Conservation (phyloP, 2,888 invertebrate genomes). For the Tribolium freemani region DNA sequence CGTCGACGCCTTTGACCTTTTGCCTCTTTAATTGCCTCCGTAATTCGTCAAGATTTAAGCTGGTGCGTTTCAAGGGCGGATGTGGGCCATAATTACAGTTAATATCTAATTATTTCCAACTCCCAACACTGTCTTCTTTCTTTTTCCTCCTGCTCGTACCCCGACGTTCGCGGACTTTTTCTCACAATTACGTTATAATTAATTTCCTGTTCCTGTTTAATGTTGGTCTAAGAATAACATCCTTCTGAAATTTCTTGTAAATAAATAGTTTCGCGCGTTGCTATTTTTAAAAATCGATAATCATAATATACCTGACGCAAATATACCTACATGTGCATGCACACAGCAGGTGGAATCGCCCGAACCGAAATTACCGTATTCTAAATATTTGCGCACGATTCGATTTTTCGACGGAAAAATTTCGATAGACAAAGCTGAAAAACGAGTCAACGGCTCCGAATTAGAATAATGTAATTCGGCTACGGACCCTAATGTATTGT, state of each 20-base stretch:
- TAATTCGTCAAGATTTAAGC: constrained; percentile 43
- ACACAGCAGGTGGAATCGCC: constrained; percentile 15
- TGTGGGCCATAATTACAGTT: constrained; percentile 29
- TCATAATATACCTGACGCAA: neutral
- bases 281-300: constrained; percentile 16
- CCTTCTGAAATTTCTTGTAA: neutral
- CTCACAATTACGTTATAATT: constrained; percentile 47
- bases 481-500: constrained; percentile 35
- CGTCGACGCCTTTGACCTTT: constrained; percentile 39
- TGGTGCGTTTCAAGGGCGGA: constrained; percentile 38
- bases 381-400: constrained; percentile 16
- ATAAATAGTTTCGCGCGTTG: neutral
- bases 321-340: neutral
- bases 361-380: constrained; percentile 2
- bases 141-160: neutral
- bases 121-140: neutral
- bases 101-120: constrained; percentile 11
- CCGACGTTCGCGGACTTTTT: constrained; percentile 12
- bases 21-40: constrained; percentile 32
- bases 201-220: constrained; percentile 48
- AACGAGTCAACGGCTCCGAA: constrained; percentile 21
- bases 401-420: neutral
- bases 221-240: constrained; percentile 20
- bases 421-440: neutral
- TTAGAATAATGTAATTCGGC: constrained; percentile 43